Base-by-base conservation (phyloP, 2,797 vertebrate genomes). In the Cossypha heuglini region DNA sequence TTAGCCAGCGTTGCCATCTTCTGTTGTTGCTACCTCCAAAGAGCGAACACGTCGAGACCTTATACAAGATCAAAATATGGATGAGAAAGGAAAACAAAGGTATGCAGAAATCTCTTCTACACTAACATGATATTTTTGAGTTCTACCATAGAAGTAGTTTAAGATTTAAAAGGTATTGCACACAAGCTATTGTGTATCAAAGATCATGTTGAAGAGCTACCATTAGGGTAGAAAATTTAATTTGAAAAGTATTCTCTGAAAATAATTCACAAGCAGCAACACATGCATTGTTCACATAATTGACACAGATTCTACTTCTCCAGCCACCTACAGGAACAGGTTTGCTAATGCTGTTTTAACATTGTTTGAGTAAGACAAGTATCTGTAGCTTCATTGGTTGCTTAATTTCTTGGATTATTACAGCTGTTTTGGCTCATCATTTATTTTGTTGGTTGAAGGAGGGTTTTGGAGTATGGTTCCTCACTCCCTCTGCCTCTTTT, bases 21-120 rank as follows among this genome's bases (percentile, higher is more conserved):
- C 99, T 75, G 99, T 99, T 89, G 99, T 99, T 97, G 99, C 99
- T 99, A 99, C 99, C 99, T 99, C 99, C 99, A 99, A 99, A 98
- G 99, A 99, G 90, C 98, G 99, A 95, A 99, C 99, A 62, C 99
- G 99, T 97, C 98, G 99, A 98, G 99, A 99, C 98, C 99, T 99
- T 97, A 99, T 99, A 98, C 99, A 99, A 96, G 99, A 99, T 98
- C 99, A 99, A 97, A 99, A 98, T 74, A 99, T 99, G 98, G 99
- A 99, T 88, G 99, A 99, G 97, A 99, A 98, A 92, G 99, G 99
- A 83, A 99, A 99, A 97, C 99, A 99, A 98, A 99, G 99, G 99
- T 98, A 97, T 9, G 38, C 15, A 15, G 46, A 68, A 57, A 10
- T 40, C 14, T 49, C 6, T 51, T 62, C 13, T 42, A 48, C 3